These are phyloP conservation scores for Solea senegalensis DNA, from an alignment of 2,113 vertebrate species.

Conservation along the genomic window DNA sequence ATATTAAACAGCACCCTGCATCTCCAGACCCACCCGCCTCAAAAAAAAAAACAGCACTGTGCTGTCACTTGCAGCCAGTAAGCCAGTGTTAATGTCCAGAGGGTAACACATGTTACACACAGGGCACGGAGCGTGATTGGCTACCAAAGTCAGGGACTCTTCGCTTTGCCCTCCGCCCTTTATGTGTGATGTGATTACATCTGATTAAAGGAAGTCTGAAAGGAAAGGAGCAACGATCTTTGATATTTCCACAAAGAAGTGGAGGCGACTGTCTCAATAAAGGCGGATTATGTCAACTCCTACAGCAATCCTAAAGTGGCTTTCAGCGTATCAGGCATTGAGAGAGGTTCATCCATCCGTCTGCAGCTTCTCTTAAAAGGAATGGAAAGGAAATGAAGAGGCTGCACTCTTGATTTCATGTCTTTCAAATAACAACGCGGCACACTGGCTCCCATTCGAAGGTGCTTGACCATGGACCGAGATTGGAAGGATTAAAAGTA, in stretches of 20 bases:
- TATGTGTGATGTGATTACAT: constrained; percentile 22
- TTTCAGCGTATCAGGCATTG: neutral
- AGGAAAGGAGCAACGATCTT: neutral
- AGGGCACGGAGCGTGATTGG: constrained; percentile 41
- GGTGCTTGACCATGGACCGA: neutral
- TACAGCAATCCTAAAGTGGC: constrained; percentile 28
- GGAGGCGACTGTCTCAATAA: neutral
- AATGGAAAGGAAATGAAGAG: constrained; percentile 12
- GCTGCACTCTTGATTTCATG: constrained; percentile 15
- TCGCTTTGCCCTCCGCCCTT: constrained; percentile 18
- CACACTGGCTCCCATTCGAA: neutral
- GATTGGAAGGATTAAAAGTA: too few species aligned
- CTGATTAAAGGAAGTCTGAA: constrained; percentile 20
- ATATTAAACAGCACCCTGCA: constrained; percentile 76
- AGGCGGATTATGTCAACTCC: constrained; percentile 19
- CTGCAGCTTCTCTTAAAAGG: neutral
- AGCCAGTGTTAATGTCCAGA: constrained; percentile 50
- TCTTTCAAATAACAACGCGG: constrained; percentile 6
- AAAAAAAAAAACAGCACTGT: constrained; percentile 52
- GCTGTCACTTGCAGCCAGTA: constrained; percentile 60
- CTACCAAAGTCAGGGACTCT: constrained; percentile 21
- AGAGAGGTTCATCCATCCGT: constrained; percentile 15
- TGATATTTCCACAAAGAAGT: constrained; percentile 13
- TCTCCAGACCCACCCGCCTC: constrained; percentile 58
- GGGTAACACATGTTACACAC: constrained; percentile 51